Conservation (phyloP, 2,797 vertebrate species). For the Oryzias dopingdopingensis region DNA sequence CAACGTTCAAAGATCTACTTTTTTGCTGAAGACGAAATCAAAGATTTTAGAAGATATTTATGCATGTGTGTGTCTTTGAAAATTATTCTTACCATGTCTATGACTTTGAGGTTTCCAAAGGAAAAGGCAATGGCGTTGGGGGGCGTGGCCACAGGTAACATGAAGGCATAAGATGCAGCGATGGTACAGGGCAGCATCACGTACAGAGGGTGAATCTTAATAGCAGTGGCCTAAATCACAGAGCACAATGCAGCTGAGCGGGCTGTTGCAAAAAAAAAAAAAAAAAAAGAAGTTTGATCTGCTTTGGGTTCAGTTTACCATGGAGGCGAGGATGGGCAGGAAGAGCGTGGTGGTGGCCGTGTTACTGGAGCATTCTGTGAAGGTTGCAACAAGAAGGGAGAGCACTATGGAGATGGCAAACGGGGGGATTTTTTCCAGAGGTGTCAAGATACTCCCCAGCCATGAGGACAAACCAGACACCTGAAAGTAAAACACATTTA, state of each 20-base stretch:
- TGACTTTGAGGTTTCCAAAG: constrained; percentile 86
- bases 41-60: too few relatives aligned
- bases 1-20: too few relatives aligned
- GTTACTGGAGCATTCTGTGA: constrained; percentile 94
- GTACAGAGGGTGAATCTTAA: constrained; percentile 89
- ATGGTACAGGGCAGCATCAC: constrained; percentile 89
- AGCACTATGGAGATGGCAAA: constrained; percentile 80
- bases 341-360: constrained; percentile 92
- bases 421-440: constrained; percentile 79
- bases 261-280: neutral
- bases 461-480: constrained; percentile 81
- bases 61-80: too few relatives aligned
- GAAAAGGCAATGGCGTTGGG: constrained; percentile 94
- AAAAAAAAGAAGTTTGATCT: neutral
- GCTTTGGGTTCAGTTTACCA: constrained; percentile 74
- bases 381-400: constrained; percentile 80
- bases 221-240: constrained; percentile 77
- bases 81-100: constrained; percentile 86
- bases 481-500: constrained; percentile 57
- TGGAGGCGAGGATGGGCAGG: constrained; percentile 88
- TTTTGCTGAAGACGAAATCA: too few relatives aligned
- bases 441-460: constrained; percentile 82
- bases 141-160: constrained; percentile 94
- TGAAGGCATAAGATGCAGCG: constrained; percentile 89
- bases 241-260: neutral